Base-by-base conservation (phyloP, 2,113 vertebrate species). In the Solea senegalensis region DNA sequence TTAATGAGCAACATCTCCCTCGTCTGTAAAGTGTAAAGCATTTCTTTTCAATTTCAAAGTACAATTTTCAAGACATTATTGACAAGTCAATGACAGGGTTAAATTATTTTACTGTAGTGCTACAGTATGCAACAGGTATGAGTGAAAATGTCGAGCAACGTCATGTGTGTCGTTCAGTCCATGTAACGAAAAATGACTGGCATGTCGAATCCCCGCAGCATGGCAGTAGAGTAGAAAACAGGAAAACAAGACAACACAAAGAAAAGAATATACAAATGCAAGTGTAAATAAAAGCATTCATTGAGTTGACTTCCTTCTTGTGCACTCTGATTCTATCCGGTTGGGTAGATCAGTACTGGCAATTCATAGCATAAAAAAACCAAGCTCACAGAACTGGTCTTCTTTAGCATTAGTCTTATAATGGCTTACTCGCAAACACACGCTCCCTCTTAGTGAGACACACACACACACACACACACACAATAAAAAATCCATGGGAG, bases 51-150 rank as follows among this genome's bases (percentile, higher is more conserved):
- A 21, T 21, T 21, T 21, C 21, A 21, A 21, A 21, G 21, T 21
- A 21, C 21, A 21, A 21, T 21, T 21, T 21, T 21, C 21, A 21
- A 21, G 21, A 21, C 21, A 21, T 21, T 21, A 21, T 21, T 21
- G 11, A 4, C 5, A 55, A 54, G 26, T 26, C 62, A 61, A 44
- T 9, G 43, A 3, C 39, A 65, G 72, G 82, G 67, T 90, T 90
- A 76, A 89, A 90, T 77, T 81, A 46, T 88, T 90, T 92, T 92
- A 92, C 91, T 92, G 90, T 88, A 89, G 84, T 85, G 79, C 83
- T 87, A 88, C 91, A 92, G 91, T 82, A 87, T 50, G 63, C 77
- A 85, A 91, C 82, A 84, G 41, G 34, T 80, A 85, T 90, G 82
- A 82, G 73, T 86, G 78, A 72, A 88, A 88, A 88, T 72, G n/a